Conservation (phyloP, 2,888 invertebrate genomes). For the Eupithecia centaureata region DNA sequence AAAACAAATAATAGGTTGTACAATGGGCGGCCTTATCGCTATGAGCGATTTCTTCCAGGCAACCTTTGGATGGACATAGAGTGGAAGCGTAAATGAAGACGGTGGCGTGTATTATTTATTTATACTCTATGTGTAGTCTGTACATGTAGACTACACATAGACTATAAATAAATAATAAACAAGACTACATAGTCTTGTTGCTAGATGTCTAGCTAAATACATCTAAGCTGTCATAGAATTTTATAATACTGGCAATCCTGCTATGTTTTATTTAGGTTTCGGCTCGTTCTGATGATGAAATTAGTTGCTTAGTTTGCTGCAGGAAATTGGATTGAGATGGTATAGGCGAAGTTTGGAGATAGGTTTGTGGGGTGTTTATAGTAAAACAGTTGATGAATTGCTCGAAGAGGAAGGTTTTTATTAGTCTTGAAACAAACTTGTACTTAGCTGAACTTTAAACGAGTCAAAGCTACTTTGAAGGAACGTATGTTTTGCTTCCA, state of each 20-base stretch:
- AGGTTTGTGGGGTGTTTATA: neutral
- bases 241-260: constrained; percentile 35
- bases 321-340: constrained; percentile 26
- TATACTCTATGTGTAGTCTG: no score
- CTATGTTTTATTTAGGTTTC: constrained; percentile 39
- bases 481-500: neutral
- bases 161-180: no score
- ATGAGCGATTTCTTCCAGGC: no score
- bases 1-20: no score
- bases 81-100: no score
- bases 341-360: constrained; percentile 2
- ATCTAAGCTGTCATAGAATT: neutral
- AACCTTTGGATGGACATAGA: no score
- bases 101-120: no score
- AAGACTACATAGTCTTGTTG: no score
- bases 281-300: constrained; percentile 33
- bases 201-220: neutral
- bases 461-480: neutral
- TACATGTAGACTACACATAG: no score
- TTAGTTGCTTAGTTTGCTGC: constrained; percentile 31
- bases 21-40: no score
- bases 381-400: constrained; percentile 14
- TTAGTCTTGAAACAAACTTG: neutral
- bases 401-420: neutral
- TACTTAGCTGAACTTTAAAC: neutral